Evolutionary conservation across 1,140 invertebrate genomes (phyloP).

Genomic region (Zaprionus tsacasi): DNA sequence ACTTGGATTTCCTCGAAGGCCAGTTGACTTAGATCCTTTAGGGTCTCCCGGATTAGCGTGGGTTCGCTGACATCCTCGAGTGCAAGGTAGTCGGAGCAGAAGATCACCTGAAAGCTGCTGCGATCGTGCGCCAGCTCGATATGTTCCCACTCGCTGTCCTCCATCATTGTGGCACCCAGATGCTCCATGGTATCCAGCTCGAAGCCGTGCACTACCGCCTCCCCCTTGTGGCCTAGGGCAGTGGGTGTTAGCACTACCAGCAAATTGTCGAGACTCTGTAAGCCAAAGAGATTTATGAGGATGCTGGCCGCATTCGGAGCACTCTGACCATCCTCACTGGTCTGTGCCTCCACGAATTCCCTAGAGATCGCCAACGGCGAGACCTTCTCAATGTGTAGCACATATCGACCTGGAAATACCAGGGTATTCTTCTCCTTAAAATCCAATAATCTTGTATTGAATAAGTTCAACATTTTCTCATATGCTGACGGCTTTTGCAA

Average conservation of each 20-base stretch:
- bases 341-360: constrained; percentile 1
- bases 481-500: background rate
- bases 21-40: background rate
- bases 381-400: background rate
- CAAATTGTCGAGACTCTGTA: background rate
- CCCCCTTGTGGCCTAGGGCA: background rate
- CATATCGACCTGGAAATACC: constrained; percentile 12
- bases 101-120: background rate
- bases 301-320: background rate
- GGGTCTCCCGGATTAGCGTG: background rate
- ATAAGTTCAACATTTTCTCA: background rate
- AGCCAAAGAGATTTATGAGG: background rate
- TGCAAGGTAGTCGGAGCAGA: constrained; percentile 1
- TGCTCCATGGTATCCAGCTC: background rate
- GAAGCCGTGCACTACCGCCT: constrained; percentile 12
- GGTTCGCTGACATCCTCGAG: constrained; percentile 5
- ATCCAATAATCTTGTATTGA: background rate
- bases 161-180: constrained; percentile 6
- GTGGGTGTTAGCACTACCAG: constrained; percentile 15
- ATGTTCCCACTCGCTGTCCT: background rate
- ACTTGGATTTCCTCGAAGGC: background rate
- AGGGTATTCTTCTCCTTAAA: background rate
- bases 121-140: background rate
- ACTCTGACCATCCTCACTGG: background rate
- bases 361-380: background rate